Evolutionary conservation across 1,140 invertebrate genomes (phyloP).

Genomic region (Neoseiulus cucumeris): DNA sequence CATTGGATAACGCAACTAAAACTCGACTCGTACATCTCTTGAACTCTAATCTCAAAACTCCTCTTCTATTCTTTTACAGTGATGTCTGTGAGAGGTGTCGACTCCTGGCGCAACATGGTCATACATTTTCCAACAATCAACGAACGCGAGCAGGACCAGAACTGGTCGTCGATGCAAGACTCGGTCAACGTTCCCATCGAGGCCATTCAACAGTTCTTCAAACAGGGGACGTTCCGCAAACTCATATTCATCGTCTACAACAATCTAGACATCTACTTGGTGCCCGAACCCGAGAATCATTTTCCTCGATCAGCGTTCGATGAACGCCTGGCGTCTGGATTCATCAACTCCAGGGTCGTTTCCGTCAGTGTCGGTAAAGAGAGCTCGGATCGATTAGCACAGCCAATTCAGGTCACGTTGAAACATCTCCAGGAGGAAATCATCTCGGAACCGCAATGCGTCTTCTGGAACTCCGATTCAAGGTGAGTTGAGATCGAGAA

Average conservation of each 20-base stretch:
- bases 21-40: too few species aligned
- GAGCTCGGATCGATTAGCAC: background rate
- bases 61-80: background rate
- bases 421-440: background rate
- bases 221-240: background rate
- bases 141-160: slow-evolving; percentile 2
- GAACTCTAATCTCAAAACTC: background rate
- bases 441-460: background rate
- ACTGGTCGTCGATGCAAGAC: slow-evolving; percentile 7
- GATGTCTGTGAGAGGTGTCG: background rate
- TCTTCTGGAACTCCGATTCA: background rate
- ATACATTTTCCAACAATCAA: background rate
- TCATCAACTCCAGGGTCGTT: background rate
- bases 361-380: background rate
- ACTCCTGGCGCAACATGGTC: background rate
- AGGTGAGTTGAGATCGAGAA: background rate
- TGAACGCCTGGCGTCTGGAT: background rate
- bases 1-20: too few species aligned
- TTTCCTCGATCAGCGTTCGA: background rate
- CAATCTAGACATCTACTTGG: background rate
- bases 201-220: slow-evolving; percentile 2
- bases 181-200: background rate
- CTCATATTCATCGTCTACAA: slow-evolving; percentile 3
- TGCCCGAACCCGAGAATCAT: background rate
- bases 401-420: background rate